Evolutionary conservation across 2,888 invertebrate genomes (phyloP).

Genomic region (Torymus texanus): DNA sequence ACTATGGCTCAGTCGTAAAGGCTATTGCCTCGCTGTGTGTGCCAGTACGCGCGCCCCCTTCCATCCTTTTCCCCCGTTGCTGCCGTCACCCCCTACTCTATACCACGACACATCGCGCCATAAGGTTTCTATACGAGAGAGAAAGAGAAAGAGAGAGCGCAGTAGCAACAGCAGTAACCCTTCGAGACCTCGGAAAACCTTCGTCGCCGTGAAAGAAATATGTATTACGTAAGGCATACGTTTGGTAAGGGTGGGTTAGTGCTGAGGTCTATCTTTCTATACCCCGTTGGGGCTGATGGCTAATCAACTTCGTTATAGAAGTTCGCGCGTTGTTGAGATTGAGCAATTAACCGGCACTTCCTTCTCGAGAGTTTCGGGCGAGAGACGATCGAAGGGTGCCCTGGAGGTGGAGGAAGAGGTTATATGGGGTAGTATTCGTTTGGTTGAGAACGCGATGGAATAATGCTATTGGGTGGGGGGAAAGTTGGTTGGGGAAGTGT

Average conservation of each 20-base stretch:
- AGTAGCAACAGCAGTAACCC: constrained; percentile 52
- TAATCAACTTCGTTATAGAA: constrained; percentile 44
- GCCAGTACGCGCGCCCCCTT: constrained; percentile 64
- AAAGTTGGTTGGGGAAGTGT: background rate
- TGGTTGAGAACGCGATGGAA: too few relatives aligned
- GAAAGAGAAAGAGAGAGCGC: background rate
- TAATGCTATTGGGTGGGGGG: background rate
- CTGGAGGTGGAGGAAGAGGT: too few relatives aligned
- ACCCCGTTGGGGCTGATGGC: constrained; percentile 23
- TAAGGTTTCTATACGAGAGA: constrained; percentile 37
- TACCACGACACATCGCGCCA: constrained; percentile 30
- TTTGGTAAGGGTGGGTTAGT: too few relatives aligned
- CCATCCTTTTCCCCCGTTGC: constrained; percentile 57
- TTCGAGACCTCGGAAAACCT: constrained; percentile 44
- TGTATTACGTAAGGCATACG: too few relatives aligned
- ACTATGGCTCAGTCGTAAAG: constrained; percentile 75
- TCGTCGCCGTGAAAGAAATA: constrained; percentile 58
- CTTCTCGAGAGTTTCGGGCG: background rate
- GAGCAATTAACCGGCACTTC: constrained; percentile 46
- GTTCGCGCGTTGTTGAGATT: constrained; percentile 20
- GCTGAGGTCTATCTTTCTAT: background rate
- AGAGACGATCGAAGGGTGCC: background rate
- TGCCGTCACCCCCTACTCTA: constrained; percentile 12
- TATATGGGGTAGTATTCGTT: too few relatives aligned
- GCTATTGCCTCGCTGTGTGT: constrained; percentile 72